These are phyloP conservation scores for Seriola quinqueradiata DNA, from an alignment of 2,113 vertebrate species.

Conservation along the genomic window DNA sequence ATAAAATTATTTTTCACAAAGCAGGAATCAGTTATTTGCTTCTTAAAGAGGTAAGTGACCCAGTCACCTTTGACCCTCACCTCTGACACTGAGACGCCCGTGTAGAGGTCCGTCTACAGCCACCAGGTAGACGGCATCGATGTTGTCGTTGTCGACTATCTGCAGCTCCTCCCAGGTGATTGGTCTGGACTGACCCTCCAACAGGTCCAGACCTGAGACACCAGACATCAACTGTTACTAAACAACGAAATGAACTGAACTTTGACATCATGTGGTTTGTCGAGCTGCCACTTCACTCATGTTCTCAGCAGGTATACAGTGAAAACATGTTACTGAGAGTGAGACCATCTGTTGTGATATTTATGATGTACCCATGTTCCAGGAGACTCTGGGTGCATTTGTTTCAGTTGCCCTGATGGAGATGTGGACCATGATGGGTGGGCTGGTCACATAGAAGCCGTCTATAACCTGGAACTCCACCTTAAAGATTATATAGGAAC, in stretches of 20 bases:
- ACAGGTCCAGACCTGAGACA: constrained; percentile 76
- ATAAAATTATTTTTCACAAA: too few species aligned
- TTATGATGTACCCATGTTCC: constrained; percentile 77
- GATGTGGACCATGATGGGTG: constrained; percentile 82
- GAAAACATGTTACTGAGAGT: neutral
- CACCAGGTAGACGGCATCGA: constrained; percentile 75
- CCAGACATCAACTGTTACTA: too few species aligned
- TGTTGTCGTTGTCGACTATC: constrained; percentile 82
- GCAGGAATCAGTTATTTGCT: too few species aligned
- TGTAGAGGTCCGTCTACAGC: constrained; percentile 78
- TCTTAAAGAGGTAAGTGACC: too few species aligned
- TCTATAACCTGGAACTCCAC: constrained; percentile 88
- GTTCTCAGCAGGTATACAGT: too few species aligned
- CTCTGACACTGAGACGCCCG: constrained; percentile 75
- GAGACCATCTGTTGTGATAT: neutral
- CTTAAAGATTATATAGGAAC: constrained; percentile 50
- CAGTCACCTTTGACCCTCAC: constrained; percentile 53
- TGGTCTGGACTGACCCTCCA: constrained; percentile 82
- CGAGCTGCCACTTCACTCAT: too few species aligned
- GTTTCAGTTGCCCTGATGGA: constrained; percentile 83
- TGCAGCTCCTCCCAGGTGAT: constrained; percentile 81
- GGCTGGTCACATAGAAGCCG: constrained; percentile 74
- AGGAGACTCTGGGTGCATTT: constrained; percentile 80
- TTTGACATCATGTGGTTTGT: neutral
- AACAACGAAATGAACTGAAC: too few species aligned